A percentile compares a stretch with the other conserved stretches of the same genome.
phyloP scores from a whole-genome alignment of 2,888 invertebrate species.

The Mantis religiosa region DNA sequence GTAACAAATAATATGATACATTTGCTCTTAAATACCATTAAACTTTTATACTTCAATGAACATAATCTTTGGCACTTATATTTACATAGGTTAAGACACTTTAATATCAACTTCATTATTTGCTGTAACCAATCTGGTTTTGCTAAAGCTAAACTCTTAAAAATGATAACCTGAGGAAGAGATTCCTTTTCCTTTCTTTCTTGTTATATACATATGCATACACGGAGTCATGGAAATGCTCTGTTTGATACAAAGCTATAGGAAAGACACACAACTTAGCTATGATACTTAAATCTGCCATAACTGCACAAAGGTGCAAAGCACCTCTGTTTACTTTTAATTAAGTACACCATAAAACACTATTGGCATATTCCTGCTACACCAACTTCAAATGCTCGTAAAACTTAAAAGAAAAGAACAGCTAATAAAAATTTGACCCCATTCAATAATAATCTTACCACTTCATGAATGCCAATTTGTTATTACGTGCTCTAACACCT shows the following conservation, averaged over 20 bases:
- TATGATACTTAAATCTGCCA: neutral
- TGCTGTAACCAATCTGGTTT: neutral
- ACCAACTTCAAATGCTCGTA: neutral
- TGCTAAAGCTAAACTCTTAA: neutral
- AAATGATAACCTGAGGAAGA: neutral
- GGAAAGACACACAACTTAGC: neutral
- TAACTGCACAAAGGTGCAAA: no score
- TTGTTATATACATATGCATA: neutral
- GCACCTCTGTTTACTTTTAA: neutral
- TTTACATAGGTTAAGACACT: slow-evolving; percentile 6
- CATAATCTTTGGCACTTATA: slow-evolving; percentile 12
- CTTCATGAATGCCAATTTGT: neutral
- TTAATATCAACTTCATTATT: neutral
- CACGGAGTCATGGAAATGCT: neutral
- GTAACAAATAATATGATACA: neutral
- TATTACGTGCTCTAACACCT: neutral
- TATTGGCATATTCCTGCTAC: neutral
- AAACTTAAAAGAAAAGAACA: neutral
- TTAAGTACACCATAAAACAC: neutral
- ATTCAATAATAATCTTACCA: neutral
- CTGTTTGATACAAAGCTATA: neutral
- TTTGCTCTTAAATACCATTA: neutral
- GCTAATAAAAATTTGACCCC: neutral
- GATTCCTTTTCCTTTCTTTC: neutral
- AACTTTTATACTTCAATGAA: neutral